These are phyloP conservation scores for Meloidogyne hapla DNA, from an alignment of 1,140 invertebrate genomes.

Conservation along the genomic window DNA sequence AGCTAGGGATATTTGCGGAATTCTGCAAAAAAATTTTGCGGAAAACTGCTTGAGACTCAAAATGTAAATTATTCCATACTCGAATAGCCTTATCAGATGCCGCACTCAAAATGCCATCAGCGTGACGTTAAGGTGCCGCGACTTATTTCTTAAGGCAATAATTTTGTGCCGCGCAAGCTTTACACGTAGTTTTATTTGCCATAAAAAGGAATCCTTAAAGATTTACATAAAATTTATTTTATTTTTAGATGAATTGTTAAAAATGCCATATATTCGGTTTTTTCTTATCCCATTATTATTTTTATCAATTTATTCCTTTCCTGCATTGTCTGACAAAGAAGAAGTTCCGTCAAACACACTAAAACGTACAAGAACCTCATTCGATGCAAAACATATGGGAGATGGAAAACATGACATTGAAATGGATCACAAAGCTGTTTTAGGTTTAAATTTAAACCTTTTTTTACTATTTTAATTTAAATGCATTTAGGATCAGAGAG, in stretches of 20 bases:
- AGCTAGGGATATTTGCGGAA: too few species aligned
- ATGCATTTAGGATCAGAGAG: slow-evolving; percentile 75
- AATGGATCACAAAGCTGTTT: slow-evolving; percentile 50
- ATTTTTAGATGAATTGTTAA: too few species aligned
- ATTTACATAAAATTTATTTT: too few species aligned
- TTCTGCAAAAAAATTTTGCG: too few species aligned
- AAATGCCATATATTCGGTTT: background rate
- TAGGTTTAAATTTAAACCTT: slow-evolving; percentile 38
- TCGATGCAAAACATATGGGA: slow-evolving; percentile 20
- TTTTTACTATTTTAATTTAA: background rate
- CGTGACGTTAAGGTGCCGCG: too few species aligned
- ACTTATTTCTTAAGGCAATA: background rate
- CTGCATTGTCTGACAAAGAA: slow-evolving; percentile 21
- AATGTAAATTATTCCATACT: too few species aligned
- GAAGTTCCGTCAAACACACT: background rate
- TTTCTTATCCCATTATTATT: background rate
- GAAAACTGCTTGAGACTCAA: too few species aligned
- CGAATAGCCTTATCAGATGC: too few species aligned
- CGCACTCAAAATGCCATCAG: too few species aligned
- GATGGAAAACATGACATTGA: slow-evolving; percentile 30
- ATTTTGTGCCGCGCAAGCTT: background rate
- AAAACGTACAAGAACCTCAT: slow-evolving; percentile 13
- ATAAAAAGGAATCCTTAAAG: too few species aligned
- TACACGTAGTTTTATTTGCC: background rate
- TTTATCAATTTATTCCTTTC: slow-evolving; percentile 1